Conservation (phyloP, 2,888 invertebrate species). For the Halictus quadricinctus region DNA sequence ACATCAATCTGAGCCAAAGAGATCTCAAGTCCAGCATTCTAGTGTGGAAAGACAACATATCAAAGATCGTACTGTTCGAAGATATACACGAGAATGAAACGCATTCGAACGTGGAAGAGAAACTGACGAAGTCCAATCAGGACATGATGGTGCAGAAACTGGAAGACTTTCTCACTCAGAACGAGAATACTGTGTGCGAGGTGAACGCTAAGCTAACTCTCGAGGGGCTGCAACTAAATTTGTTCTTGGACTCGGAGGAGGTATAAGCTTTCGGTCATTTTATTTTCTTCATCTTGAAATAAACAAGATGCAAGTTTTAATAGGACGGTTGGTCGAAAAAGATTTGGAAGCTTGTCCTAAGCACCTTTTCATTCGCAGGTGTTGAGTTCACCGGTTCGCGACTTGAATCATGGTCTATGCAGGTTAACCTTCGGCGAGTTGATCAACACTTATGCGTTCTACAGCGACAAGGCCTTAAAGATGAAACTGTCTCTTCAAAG, state of each 20-base stretch:
- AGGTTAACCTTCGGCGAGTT: slow-evolving; percentile 88
- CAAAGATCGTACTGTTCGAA: slow-evolving; percentile 76
- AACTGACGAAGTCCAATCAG: slow-evolving; percentile 11
- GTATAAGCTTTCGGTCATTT: slow-evolving; percentile 74
- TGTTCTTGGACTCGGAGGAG: slow-evolving; percentile 90
- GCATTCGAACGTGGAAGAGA: slow-evolving; percentile 9
- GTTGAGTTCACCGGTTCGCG: slow-evolving; percentile 89
- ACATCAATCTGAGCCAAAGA: slow-evolving; percentile 89
- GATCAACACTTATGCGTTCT: slow-evolving; percentile 85
- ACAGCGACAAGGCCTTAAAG: slow-evolving; percentile 88
- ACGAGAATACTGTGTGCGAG: slow-evolving; percentile 83
- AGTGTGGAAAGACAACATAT: slow-evolving; percentile 89
- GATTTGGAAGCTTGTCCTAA: background rate
- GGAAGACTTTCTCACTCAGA: slow-evolving; percentile 89
- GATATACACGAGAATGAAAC: slow-evolving; percentile 66
- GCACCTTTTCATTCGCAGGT: slow-evolving; percentile 73
- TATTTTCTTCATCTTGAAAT: background rate
- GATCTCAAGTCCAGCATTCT: slow-evolving; percentile 89
- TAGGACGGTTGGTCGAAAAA: no score
- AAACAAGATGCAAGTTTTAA: background rate
- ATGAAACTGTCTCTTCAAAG: slow-evolving; percentile 88
- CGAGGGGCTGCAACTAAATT: slow-evolving; percentile 88
- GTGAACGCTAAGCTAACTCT: slow-evolving; percentile 84
- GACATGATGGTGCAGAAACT: slow-evolving; percentile 86
- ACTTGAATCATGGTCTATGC: slow-evolving; percentile 88